Evolutionary conservation across 2,888 invertebrate genomes (phyloP).

Genomic region (Xanthia icteritia): DNA sequence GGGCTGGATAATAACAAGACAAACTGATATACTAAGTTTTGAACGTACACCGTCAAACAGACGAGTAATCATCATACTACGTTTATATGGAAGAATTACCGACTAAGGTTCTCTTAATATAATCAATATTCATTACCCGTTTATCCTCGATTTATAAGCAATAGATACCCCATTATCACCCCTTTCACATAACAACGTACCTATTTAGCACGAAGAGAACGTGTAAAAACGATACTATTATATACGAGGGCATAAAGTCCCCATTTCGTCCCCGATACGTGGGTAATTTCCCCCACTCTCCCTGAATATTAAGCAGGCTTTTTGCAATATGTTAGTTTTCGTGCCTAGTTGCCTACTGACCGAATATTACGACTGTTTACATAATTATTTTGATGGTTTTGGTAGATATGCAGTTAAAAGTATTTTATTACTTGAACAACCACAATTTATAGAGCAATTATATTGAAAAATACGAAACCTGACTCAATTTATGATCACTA

Average conservation of each 20-base stretch:
- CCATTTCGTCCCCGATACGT: constrained; percentile 32
- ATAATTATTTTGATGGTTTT: background rate
- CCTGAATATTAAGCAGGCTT: constrained; percentile 13
- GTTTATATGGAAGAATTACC: too few relatives aligned
- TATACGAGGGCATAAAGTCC: constrained; percentile 31
- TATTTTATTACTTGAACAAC: background rate
- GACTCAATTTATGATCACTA: constrained; percentile 11
- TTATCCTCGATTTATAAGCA: constrained; percentile 37
- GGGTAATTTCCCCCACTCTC: constrained; percentile 17
- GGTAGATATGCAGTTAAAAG: background rate
- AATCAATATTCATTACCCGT: constrained; percentile 3
- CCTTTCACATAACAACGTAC: constrained; percentile 21
- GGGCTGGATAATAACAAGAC: too few relatives aligned
- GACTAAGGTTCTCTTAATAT: too few relatives aligned
- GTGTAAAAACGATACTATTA: constrained; percentile 29
- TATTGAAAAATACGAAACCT: background rate
- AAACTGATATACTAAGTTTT: too few relatives aligned
- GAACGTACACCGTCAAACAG: too few relatives aligned
- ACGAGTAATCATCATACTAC: too few relatives aligned
- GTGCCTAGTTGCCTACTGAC: background rate
- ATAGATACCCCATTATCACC: constrained; percentile 27
- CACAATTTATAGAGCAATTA: constrained; percentile 24
- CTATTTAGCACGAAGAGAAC: constrained; percentile 33
- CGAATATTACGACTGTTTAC: background rate
- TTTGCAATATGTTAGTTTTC: constrained; percentile 15